Evolutionary conservation across 2,888 invertebrate species (phyloP).

Genomic region (Elegia similella): DNA sequence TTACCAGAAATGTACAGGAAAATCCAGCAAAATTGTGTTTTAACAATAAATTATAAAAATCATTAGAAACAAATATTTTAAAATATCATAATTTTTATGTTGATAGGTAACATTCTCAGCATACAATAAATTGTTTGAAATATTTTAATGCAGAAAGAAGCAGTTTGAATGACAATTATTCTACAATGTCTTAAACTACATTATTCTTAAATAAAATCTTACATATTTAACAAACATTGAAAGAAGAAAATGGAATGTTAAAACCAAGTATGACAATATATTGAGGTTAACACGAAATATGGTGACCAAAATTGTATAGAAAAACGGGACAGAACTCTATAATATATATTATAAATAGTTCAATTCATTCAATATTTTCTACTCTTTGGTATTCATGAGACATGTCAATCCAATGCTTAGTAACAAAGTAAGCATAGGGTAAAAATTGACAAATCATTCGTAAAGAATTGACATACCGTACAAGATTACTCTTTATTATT

Average conservation of each 20-base stretch:
- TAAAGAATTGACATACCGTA: constrained; percentile 47
- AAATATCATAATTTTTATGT: constrained; percentile 16
- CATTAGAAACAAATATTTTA: constrained; percentile 17
- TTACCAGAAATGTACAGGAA: constrained; percentile 60
- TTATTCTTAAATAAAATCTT: constrained; percentile 60
- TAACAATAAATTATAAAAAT: constrained; percentile 21
- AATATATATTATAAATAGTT: constrained; percentile 39
- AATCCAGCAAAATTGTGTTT: constrained; percentile 38
- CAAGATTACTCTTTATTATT: constrained; percentile 40
- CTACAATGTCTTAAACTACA: constrained; percentile 59
- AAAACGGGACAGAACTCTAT: constrained; percentile 61
- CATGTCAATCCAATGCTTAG: constrained; percentile 51
- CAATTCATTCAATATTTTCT: constrained; percentile 42
- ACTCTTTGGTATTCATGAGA: constrained; percentile 48
- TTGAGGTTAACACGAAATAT: constrained; percentile 48
- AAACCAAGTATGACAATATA: constrained; percentile 34
- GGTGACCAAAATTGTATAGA: constrained; percentile 58
- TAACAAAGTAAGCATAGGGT: constrained; percentile 24
- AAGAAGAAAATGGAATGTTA: constrained; percentile 55
- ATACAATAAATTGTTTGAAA: constrained; percentile 6
- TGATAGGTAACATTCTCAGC: constrained; percentile 4
- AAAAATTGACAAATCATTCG: constrained; percentile 44
- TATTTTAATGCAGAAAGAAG: constrained; percentile 33
- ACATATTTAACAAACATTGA: constrained; percentile 54
- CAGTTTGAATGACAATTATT: constrained; percentile 44